These are phyloP conservation scores for Hedya salicella DNA, from an alignment of 2,888 invertebrate genomes.

Conservation along the genomic window DNA sequence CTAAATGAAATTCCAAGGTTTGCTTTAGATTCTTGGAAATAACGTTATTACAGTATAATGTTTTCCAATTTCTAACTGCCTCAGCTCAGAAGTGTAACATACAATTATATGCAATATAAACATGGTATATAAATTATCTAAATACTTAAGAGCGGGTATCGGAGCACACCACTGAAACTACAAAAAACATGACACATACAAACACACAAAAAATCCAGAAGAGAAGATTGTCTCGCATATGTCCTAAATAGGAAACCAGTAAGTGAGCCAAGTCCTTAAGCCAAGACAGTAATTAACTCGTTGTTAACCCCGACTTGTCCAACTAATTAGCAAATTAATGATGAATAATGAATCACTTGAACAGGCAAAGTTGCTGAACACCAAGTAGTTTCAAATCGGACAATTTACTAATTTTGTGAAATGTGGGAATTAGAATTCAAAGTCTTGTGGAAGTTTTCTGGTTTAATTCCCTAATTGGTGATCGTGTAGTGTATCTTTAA, in stretches of 20 bases:
- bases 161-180: no score
- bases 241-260: background rate
- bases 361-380: conserved; percentile 26
- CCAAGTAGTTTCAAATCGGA: conserved; percentile 20
- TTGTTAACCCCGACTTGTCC: conserved; percentile 21
- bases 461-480: background rate
- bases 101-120: conserved; percentile 33
- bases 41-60: conserved; percentile 22
- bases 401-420: conserved; percentile 25
- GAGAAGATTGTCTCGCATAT: no score
- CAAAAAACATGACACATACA: no score
- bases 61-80: conserved; percentile 10
- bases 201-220: no score
- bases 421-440: background rate
- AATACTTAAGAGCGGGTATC: conserved; percentile 12
- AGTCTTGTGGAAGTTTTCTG: background rate
- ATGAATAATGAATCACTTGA: conserved; percentile 25
- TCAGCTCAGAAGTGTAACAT: conserved; percentile 22
- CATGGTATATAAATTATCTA: conserved; percentile 10
- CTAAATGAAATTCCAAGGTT: conserved; percentile 22
- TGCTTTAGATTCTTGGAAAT: conserved; percentile 15
- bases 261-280: background rate
- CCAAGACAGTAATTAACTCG: conserved; percentile 20
- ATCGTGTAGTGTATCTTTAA: no score
- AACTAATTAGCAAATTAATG: conserved; percentile 33